These are phyloP conservation scores for Alectoris magna DNA, from an alignment of 2,797 vertebrate species.

Conservation along the genomic window DNA sequence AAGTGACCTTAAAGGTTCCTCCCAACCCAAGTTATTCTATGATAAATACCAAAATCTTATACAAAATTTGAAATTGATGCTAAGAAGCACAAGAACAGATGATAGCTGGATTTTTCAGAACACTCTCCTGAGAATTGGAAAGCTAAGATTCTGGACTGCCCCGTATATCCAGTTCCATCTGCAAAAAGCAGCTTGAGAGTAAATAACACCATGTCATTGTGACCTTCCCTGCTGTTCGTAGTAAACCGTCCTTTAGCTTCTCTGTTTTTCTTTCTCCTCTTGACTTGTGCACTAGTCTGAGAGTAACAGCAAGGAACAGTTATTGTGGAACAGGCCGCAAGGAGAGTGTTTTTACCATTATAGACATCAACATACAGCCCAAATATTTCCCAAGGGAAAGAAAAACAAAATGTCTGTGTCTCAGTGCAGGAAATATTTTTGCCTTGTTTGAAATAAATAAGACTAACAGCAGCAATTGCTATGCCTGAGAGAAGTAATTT, in stretches of 20 bases:
- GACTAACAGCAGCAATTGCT: background rate
- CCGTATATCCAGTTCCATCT: background rate
- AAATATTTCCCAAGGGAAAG: background rate
- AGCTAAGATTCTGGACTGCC: background rate
- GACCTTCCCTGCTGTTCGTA: background rate
- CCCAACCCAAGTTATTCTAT: background rate
- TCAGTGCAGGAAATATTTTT: background rate
- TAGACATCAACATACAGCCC: background rate
- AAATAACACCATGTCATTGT: accelerated
- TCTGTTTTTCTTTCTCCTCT: background rate
- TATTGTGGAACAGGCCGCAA: background rate
- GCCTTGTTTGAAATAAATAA: background rate
- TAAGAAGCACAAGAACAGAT: background rate
- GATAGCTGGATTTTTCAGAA: background rate
- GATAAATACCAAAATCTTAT: background rate
- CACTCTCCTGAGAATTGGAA: background rate
- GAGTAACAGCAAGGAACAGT: background rate
- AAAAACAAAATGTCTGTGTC: background rate
- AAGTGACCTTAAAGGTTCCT: background rate
- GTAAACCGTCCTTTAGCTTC: background rate
- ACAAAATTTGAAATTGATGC: background rate
- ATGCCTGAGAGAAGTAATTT: background rate
- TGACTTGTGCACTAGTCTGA: background rate
- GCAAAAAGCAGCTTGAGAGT: background rate
- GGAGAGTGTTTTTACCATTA: background rate